Base-by-base conservation (phyloP, 2,113 vertebrate species). In the Arenaria interpres region DNA sequence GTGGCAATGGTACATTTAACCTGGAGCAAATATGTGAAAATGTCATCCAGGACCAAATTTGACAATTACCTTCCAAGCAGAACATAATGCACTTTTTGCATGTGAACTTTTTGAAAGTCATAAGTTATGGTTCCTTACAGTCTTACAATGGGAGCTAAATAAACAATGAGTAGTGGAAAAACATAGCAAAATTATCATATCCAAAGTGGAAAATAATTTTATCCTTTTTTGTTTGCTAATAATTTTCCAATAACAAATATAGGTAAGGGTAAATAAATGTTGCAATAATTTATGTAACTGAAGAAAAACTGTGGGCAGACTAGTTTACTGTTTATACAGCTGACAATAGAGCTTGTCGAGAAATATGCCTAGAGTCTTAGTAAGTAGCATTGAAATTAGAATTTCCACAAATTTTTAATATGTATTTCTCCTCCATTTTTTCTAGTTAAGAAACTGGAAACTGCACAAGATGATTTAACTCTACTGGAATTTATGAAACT, bases 1-100 rank as follows among this genome's bases (percentile, higher is more conserved):
- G 66, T 66, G 48, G 66, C 57, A 92, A 76, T 13, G 45, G 60
- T 87, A 95, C 69, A 89, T 91, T 91, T 95, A 93, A 89, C 86
- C 89, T 91, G 69, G 37, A 95, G 95, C 84, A 95, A 97, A 76
- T 82, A 92, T 59, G n/a, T 85, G 89, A 89, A 96, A 97, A 97
- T 97, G 94, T 95, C 92, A 93, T 82, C 69, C 67, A 73, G 84
- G 60, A 94, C 32, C 43, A 89, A 92, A 90, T 63, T 92, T 77
- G 43, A 90, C 86, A 90, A 93, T 89, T 90, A 39, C 41, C 72
- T 90, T 82, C 57, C 62, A 94, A 89, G 90, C 74, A 93, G 94
- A 95, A 89, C 45, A 85, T 92, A 94, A 87, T 76, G 77, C 28
- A 75, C 14, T 73, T 91, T 93, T 93, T 89, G 32, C 45, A 66